Base-by-base conservation (phyloP, 2,888 invertebrate genomes). In the Drosophila gaucha region DNA sequence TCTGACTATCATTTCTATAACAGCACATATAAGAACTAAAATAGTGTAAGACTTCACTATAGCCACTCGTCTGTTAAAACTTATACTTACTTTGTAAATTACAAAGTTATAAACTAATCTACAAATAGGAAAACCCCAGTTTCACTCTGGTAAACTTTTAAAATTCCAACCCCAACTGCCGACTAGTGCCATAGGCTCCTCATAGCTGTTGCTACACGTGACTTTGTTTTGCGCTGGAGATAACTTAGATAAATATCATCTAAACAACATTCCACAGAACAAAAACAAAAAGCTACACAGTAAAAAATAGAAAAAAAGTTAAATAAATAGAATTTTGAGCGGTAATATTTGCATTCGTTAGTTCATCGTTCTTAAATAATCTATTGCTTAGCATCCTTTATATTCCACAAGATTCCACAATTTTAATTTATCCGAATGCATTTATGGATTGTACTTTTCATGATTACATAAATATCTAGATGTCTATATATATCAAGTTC, bases 231-330 rank as follows among this genome's bases (percentile, higher is more conserved):
- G 50, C 35, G 35, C 16, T 10, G 10, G 18, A 51, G 36, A 51
- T 51, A 38, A 28, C 26, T 38, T 51, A 26, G 49, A 49, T 49
- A 49, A 49, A 24, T 16, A 49, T 35, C 49, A 36, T 24, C 35
- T 9, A 26, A 33, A 49, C 31, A 20, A 22, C 24, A 49, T 49
- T 49, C 49, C 49, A 35, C 16, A 35, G 44, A 6, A 1, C 44
- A 24, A 35, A 49, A 20, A 28, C 26, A 28, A 33, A 33, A 24
- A n/a, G n/a, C n/a, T n/a, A 14, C 2, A 36, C 18, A 4, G 22
- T 24, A 10, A 14, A 30, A 20, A 6, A 28, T 6, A 24, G 24
- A 9, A 12, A 26, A 20, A 30, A 9, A 20, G 6, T 12, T 9
- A 3, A 30, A 18, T 28, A 30, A 18, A 16, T 41, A 26, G 26